Evolutionary conservation across 2,113 vertebrate species (phyloP), one percentile per base, ranked within the genome.

Genomic region (Regulus satrapa): DNA sequence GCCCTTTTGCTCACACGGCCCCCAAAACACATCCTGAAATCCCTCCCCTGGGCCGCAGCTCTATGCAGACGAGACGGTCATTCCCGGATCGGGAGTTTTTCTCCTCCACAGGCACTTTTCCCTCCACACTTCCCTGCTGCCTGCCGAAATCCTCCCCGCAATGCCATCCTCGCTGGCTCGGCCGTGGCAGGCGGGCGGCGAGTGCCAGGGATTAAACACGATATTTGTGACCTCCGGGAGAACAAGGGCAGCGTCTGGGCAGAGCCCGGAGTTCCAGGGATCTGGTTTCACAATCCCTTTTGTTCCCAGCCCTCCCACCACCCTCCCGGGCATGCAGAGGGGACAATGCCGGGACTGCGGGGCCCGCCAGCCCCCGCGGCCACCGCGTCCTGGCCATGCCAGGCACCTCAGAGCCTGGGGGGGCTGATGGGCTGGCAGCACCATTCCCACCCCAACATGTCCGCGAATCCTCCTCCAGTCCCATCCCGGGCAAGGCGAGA

Each of bases 141-240:
- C 69, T 6, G 0, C 48, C 38, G 38, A 69, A 88, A 85, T 23
- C 68, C 68, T 36, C 17, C 9, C 5, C 6, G 8, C 2, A 21
- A 48, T 16, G 66, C 79, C 78, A 62, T 16, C 77, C 85, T 36
- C 1, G 2, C 54, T 34, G 79, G 84, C 80, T 40, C 6, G 2
- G 71, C 55, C 3, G 0, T 1, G 1, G 71, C 75, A 59, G 68
- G 18, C 3, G 7, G 66, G 32, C 5, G 2, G 68, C 0, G 3
- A 79, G 55, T 85, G 62, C 61, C 78, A 64, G 75, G 89, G 67
- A 71, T 87, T 74, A 82, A 89, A 82, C 32, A 23, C 1, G 25
- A 4, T 68, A 83, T 92, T 71, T 51, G 54, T 75, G 58, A 78
- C 84, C 80, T 82, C 91, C 25, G 36, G 52, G 31, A 56, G 34